Evolutionary conservation across 2,888 invertebrate species (phyloP).

Genomic region (Mythimna loreyi): DNA sequence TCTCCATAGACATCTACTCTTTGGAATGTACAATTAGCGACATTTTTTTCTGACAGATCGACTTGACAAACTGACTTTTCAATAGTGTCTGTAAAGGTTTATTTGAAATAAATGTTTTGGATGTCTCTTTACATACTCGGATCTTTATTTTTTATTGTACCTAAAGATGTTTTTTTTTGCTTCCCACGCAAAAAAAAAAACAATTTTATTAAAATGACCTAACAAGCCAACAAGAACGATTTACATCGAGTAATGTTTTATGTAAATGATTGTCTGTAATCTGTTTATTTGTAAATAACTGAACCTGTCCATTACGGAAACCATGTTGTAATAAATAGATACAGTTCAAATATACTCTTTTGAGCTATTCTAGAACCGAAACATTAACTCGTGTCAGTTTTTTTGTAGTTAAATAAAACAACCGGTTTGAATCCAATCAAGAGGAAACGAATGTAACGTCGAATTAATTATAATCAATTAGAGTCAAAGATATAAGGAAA

Average conservation of each 20-base stretch:
- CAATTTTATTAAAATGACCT: not conserved
- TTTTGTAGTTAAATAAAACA: slow-evolving; percentile 21
- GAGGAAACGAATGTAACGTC: slow-evolving; percentile 32
- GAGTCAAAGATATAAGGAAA: not conserved
- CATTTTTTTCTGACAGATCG: too few species aligned
- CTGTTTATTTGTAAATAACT: not conserved
- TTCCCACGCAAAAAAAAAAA: too few species aligned
- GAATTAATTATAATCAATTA: slow-evolving; percentile 21
- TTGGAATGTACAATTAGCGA: too few species aligned
- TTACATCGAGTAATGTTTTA: not conserved
- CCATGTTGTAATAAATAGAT: not conserved
- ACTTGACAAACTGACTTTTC: too few species aligned
- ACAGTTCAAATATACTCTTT: not conserved
- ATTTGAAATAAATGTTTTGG: too few species aligned
- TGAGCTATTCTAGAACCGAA: slow-evolving; percentile 17
- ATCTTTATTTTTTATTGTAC: too few species aligned
- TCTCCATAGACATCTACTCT: too few species aligned
- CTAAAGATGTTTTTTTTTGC: not conserved
- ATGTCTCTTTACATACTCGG: too few species aligned
- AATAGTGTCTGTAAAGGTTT: too few species aligned
- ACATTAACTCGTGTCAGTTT: slow-evolving; percentile 12
- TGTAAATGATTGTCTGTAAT: not conserved
- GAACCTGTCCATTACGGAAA: not conserved
- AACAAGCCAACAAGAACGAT: not conserved
- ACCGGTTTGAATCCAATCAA: slow-evolving; percentile 33